A percentile compares a stretch with the other conserved stretches of the same genome.
Evolutionary conservation across 1,140 invertebrate species (phyloP).

Genomic region (Neotoxoptera formosana): DNA sequence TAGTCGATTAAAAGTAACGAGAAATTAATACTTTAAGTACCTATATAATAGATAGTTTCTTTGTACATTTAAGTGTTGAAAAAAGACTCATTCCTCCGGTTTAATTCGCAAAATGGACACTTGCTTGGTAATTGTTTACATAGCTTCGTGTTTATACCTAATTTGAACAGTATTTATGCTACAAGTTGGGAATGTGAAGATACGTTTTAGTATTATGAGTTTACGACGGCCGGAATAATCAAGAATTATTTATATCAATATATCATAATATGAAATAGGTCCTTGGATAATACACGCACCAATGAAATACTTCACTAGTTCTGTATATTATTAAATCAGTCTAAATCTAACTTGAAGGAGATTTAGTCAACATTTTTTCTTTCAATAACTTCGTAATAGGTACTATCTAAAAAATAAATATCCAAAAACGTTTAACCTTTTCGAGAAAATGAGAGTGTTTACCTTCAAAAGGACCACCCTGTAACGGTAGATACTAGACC

Average conservation of each 20-base stretch:
- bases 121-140: not conserved
- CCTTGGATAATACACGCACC: not conserved
- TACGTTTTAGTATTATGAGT: not conserved
- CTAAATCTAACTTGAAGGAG: not conserved
- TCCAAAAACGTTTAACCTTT: not conserved
- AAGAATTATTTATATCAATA: not conserved
- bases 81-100: not conserved
- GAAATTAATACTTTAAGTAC: not conserved
- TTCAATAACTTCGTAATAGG: not conserved
- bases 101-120: not conserved
- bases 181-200: not conserved
- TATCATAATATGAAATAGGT: not conserved
- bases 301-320: not conserved
- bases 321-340: not conserved
- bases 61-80: not conserved
- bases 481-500: not conserved
- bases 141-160: not conserved
- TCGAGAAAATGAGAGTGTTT: not conserved
- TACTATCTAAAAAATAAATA: not conserved
- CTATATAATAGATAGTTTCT: too few relatives aligned
- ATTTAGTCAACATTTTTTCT: not conserved
- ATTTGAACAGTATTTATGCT: not conserved
- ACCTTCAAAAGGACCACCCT: not conserved
- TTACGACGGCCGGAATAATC: not conserved
- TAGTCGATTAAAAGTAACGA: not conserved